Conservation (phyloP, 2,888 invertebrate species). For the Hipparchia sbordonii region DNA sequence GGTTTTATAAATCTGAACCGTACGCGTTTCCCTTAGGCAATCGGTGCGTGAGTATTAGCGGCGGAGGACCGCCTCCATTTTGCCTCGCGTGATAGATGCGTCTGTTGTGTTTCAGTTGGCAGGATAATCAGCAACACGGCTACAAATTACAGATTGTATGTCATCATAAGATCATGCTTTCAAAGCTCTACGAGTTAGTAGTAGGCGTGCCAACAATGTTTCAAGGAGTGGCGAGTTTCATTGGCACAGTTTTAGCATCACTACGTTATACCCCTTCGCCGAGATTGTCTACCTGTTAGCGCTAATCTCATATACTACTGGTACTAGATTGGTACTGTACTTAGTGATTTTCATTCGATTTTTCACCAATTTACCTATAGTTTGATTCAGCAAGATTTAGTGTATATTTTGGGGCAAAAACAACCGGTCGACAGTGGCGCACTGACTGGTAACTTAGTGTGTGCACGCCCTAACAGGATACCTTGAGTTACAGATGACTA, state of each 20-base stretch:
- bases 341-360: too few relatives aligned
- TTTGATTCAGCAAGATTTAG: too few relatives aligned
- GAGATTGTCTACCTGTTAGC: too few relatives aligned
- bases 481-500: not conserved
- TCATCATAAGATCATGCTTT: conserved; percentile 12
- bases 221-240: not conserved
- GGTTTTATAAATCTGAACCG: conserved; percentile 69
- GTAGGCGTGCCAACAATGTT: conserved; percentile 5
- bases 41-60: conserved; percentile 22
- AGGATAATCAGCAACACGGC: conserved; percentile 13
- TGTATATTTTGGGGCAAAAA: too few relatives aligned
- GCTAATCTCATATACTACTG: too few relatives aligned
- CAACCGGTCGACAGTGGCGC: too few relatives aligned
- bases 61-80: conserved; percentile 23
- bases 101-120: conserved; percentile 27
- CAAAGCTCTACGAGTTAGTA: conserved; percentile 5
- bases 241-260: not conserved
- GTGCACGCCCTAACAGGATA: not conserved
- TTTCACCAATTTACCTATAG: too few relatives aligned
- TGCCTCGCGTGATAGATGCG: conserved; percentile 22
- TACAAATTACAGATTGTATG: conserved; percentile 22
- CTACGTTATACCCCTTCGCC: not conserved
- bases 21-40: conserved; percentile 45
- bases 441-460: too few relatives aligned
- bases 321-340: too few relatives aligned